Conservation (phyloP, 2,888 invertebrate species). For the Netelia inedita region DNA sequence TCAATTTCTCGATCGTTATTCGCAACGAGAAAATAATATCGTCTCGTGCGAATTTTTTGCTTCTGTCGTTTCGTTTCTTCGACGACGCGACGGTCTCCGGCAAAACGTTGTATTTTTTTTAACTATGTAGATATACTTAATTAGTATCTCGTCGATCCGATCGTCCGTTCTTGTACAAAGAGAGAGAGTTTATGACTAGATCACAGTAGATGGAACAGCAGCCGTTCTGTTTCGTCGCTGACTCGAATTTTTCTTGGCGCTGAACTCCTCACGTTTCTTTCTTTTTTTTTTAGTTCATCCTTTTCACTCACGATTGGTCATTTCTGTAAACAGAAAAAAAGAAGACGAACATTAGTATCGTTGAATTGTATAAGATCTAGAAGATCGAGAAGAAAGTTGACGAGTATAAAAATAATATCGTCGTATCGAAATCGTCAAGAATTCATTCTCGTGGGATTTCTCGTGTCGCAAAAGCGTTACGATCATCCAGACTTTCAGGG, state of each 20-base stretch:
- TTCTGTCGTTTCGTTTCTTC: slow-evolving; percentile 20
- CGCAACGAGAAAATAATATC: slow-evolving; percentile 48
- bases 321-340: slow-evolving; percentile 77
- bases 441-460: slow-evolving; percentile 58
- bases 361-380: slow-evolving; percentile 16
- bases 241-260: slow-evolving; percentile 54
- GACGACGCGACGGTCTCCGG: slow-evolving; percentile 33
- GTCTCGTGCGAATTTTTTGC: slow-evolving; percentile 41
- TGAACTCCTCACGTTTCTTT: slow-evolving; percentile 46
- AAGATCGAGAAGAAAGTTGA: slow-evolving; percentile 16
- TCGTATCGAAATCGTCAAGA: not conserved
- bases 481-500: slow-evolving; percentile 64
- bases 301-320: slow-evolving; percentile 36
- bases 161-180: slow-evolving; percentile 67
- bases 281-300: not conserved
- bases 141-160: slow-evolving; percentile 61
- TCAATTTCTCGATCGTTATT: slow-evolving; percentile 49
- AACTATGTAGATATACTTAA: slow-evolving; percentile 46
- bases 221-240: slow-evolving; percentile 68
- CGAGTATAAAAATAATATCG: not conserved
- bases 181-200: slow-evolving; percentile 81
- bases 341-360: slow-evolving; percentile 9
- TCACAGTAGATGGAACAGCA: slow-evolving; percentile 81
- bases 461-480: slow-evolving; percentile 66
- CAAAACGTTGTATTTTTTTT: slow-evolving; percentile 34